phyloP scores from a whole-genome alignment of 2,888 invertebrate species.

The Pseudococcus jackbeardsleyi region DNA sequence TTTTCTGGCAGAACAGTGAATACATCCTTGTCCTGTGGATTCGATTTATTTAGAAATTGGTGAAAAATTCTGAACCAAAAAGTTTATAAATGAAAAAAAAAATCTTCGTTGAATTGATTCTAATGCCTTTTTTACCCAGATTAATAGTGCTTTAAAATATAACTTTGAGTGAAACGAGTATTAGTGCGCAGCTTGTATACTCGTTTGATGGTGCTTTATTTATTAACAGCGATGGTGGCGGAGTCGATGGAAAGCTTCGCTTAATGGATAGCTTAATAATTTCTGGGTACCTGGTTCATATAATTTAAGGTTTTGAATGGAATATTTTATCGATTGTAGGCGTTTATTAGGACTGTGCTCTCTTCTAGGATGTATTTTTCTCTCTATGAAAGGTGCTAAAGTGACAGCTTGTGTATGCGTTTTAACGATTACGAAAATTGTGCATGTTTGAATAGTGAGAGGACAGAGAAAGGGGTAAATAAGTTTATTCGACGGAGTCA shows the following conservation, averaged over 20 bases:
- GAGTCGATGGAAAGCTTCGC: slow-evolving; percentile 1
- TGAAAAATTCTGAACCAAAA: too few species aligned
- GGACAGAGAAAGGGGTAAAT: not conserved
- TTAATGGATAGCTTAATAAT: slow-evolving; percentile 16
- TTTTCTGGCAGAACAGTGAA: not conserved
- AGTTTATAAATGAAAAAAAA: not conserved
- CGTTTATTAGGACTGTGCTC: not conserved
- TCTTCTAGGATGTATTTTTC: not conserved
- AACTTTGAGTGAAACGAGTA: not conserved
- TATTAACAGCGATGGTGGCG: not conserved
- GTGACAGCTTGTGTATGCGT: slow-evolving; percentile 23
- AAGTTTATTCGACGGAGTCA: not conserved
- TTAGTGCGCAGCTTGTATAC: slow-evolving; percentile 6
- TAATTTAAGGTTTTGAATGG: not conserved
- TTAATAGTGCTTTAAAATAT: not conserved
- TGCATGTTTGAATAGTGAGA: not conserved
- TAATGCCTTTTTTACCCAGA: not conserved
- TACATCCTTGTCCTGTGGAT: too few species aligned
- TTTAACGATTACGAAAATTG: slow-evolving; percentile 14
- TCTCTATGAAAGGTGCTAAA: not conserved
- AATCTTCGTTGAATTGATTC: not conserved
- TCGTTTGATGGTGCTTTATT: not conserved
- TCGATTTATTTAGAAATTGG: too few species aligned
- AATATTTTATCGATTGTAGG: not conserved
- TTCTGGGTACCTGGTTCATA: not conserved